Conservation (phyloP, 92 coral and sea anemone species). For the Diadumene lineata region DNA sequence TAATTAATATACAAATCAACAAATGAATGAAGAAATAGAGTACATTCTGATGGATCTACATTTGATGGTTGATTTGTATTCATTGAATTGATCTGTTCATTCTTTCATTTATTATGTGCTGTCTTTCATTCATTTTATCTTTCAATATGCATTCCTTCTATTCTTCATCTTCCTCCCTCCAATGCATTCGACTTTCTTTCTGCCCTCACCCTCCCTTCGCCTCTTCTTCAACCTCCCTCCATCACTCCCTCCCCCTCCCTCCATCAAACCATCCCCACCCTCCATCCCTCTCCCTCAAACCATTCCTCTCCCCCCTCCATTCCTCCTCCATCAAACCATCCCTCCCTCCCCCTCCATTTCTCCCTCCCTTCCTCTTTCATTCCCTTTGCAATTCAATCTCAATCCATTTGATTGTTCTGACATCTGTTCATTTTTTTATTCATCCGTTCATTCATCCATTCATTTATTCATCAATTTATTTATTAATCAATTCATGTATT, state of each 20-base stretch:
- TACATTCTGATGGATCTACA: too few species aligned
- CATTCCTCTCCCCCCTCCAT: background rate
- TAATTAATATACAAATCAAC: too few species aligned
- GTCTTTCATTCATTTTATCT: background rate
- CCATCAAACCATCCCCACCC: background rate
- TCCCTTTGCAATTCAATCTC: background rate
- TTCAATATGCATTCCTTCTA: background rate
- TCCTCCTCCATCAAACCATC: background rate
- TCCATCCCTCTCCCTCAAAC: too few species aligned
- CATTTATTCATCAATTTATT: background rate
- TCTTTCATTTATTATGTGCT: background rate
- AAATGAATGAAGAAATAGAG: too few species aligned
- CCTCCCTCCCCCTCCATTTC: background rate
- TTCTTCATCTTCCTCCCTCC: too few species aligned
- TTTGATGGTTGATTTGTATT: too few species aligned
- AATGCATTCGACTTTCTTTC: too few species aligned
- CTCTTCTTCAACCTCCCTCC: too few species aligned
- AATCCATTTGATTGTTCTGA: background rate
- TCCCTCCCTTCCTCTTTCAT: background rate
- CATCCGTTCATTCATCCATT: conserved; percentile 4
- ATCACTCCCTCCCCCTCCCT: too few species aligned
- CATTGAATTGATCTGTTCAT: background rate
- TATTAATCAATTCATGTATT: background rate
- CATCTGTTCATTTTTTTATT: background rate
- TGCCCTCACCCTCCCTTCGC: too few species aligned